Conservation (phyloP, 2,113 vertebrate genomes). For the Lepidothrix coronata region DNA sequence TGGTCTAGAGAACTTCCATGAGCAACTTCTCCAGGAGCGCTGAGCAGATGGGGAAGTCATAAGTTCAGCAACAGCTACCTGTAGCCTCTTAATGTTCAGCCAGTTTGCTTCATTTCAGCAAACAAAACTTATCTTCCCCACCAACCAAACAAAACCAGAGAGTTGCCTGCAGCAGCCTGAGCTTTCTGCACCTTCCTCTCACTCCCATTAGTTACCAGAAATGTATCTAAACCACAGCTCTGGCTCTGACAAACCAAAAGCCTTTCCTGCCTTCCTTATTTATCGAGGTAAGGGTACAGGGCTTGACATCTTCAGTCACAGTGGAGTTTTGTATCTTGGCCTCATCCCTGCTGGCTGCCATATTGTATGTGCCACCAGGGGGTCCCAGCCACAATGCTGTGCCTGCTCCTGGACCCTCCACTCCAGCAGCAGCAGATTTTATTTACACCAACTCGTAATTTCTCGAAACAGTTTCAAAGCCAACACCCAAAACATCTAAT, state of each 20-base stretch:
- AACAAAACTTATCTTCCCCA: neutral
- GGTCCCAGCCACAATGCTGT: accelerated
- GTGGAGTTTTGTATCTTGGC: neutral
- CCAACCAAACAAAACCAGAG: neutral
- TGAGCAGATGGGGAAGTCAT: neutral
- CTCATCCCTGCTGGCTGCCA: neutral
- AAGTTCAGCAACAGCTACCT: neutral
- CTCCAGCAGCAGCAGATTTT: neutral
- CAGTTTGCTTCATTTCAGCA: neutral
- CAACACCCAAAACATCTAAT: neutral
- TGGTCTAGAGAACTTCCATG: neutral
- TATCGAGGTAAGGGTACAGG: neutral
- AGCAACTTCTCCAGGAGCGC: neutral
- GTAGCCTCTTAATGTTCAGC: neutral
- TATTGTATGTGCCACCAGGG: accelerated
- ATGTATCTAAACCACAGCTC: neutral
- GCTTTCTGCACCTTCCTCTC: neutral
- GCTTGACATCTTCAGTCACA: neutral
- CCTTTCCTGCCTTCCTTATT: neutral
- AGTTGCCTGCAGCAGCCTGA: neutral
- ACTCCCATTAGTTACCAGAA: neutral
- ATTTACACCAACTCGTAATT: neutral
- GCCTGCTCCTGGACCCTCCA: neutral
- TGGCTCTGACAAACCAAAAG: neutral
- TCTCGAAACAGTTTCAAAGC: neutral